A percentile compares a stretch with the other conserved stretches of the same genome.
Evolutionary conservation across 2,113 vertebrate species (phyloP).

Genomic region (Choloepus hoffmanni): DNA sequence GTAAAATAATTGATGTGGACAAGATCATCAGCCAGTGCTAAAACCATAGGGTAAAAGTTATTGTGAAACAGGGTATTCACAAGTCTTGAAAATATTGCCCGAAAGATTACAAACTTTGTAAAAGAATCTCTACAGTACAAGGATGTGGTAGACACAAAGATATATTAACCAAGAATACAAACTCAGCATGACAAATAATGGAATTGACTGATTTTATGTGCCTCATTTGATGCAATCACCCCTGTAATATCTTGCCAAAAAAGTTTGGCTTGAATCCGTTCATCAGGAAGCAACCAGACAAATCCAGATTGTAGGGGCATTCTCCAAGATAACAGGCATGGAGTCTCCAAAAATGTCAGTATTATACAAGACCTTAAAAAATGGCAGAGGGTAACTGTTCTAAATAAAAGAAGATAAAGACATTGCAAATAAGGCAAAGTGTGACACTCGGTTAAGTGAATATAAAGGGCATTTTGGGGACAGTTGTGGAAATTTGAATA

Average conservation of each 20-base stretch:
- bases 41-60: conserved; percentile 6
- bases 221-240: conserved; percentile 15
- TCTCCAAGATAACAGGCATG: conserved; percentile 26
- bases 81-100: conserved; percentile 4
- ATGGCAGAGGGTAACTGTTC: not conserved
- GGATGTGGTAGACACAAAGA: not conserved
- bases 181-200: not conserved
- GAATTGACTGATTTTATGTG: not conserved
- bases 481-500: conserved; percentile 23
- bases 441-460: not conserved
- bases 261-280: conserved; percentile 46
- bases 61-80: conserved; percentile 20
- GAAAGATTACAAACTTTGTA: not conserved
- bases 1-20: not conserved
- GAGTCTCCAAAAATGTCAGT: conserved; percentile 39
- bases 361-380: not conserved
- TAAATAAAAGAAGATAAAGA: conserved; percentile 18
- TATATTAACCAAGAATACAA: not conserved
- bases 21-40: not conserved
- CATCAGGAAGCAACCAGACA: not conserved
- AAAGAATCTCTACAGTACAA: not conserved
- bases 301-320: not conserved
- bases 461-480: conserved; percentile 23
- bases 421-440: not conserved
- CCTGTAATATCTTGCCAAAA: conserved; percentile 22